Base-by-base conservation (phyloP, 92 coral and sea anemone genomes). In the Zoanthus solanderi region DNA sequence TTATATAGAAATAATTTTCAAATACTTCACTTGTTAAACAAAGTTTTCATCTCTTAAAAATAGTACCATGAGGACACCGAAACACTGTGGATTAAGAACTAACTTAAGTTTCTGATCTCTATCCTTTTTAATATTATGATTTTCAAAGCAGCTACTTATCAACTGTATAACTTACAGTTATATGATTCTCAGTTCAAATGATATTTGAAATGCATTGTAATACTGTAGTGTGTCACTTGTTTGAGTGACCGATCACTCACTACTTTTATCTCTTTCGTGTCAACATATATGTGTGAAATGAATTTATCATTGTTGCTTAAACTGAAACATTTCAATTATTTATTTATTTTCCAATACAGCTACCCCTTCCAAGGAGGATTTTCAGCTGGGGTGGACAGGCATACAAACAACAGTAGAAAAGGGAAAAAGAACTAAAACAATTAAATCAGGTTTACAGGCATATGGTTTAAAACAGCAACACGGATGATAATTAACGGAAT, bases 301-400 rank as follows among this genome's bases (percentile, higher is more conserved):
- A 58, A 58, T 58, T 13, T 58, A 58, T 58, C 65, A 58, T 58
- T 58, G 65, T 58, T 58, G 65, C 65, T 58, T 58, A 58, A 58
- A 58, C 65, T 58, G 65, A 58, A 58, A 58, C 65, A 58, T 58
- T 13, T 1, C 42, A 37, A 2, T 37, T 37, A 37, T 37, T 37
- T 37, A 37, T 37, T 37, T 37, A 37, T 37, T 58, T 37, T 37
- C 42, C 42, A 37, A 37, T 37, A 37, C 42, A 37, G 42, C 65
- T 14, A 14, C n/a, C 42, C 42, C 42, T 37, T 37, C 42, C 42
- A 37, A 37, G 42, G 42, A 37, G 42, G 42, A 37, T 37, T 58
- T 14, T 54, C 60, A 54, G 60, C 60, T 54, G 60, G 60, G 60
- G 60, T 54, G 15, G 60, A 54, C 60, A 54, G 60, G 60, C 60